A percentile compares a stretch with the other conserved stretches of the same genome.
These are phyloP conservation scores for Cheirogaleus medius DNA, from an alignment of 2,113 vertebrate species.

Conservation along the genomic window DNA sequence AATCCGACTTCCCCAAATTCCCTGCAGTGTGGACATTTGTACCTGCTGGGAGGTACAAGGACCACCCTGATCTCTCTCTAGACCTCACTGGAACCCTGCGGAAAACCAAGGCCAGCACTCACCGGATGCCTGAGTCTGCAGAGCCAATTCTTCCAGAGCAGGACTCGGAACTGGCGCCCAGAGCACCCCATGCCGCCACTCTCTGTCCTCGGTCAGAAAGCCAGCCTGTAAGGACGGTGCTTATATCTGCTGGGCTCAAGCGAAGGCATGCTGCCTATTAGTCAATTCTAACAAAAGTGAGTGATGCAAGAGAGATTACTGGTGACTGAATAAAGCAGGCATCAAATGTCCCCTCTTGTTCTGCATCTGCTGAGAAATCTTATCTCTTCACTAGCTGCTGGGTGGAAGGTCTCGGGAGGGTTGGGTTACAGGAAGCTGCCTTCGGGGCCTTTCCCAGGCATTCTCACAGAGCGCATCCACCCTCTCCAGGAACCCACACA, in stretches of 20 bases:
- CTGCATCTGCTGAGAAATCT: slow-evolving; percentile 57
- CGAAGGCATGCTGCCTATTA: not conserved
- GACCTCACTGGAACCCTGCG: fast-evolving
- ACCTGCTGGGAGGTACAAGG: not conserved
- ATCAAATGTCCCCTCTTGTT: slow-evolving; percentile 79
- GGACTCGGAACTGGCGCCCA: slow-evolving; percentile 78
- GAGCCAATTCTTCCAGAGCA: slow-evolving; percentile 88
- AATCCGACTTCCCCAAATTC: not conserved
- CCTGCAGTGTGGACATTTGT: not conserved
- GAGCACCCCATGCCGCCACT: slow-evolving; percentile 68
- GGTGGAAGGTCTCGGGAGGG: slow-evolving; percentile 44
- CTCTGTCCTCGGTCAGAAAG: not conserved
- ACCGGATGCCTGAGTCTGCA: slow-evolving; percentile 85
- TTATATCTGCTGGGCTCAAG: slow-evolving; percentile 47
- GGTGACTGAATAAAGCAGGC: slow-evolving; percentile 54
- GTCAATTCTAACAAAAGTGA: slow-evolving; percentile 55
- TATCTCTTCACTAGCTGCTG: slow-evolving; percentile 64
- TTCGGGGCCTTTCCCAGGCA: slow-evolving; percentile 46
- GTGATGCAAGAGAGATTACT: slow-evolving; percentile 62
- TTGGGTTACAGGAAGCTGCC: slow-evolving; percentile 54
- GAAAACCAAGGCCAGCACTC: not conserved
- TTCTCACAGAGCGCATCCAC: not conserved
- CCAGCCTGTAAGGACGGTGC: not conserved
- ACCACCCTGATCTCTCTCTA: not conserved
- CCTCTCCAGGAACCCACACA: slow-evolving; percentile 9